A percentile compares a stretch with the other conserved stretches of the same genome.
Conservation (phyloP, 2,797 vertebrate species). For the Takifugu rubripes region DNA sequence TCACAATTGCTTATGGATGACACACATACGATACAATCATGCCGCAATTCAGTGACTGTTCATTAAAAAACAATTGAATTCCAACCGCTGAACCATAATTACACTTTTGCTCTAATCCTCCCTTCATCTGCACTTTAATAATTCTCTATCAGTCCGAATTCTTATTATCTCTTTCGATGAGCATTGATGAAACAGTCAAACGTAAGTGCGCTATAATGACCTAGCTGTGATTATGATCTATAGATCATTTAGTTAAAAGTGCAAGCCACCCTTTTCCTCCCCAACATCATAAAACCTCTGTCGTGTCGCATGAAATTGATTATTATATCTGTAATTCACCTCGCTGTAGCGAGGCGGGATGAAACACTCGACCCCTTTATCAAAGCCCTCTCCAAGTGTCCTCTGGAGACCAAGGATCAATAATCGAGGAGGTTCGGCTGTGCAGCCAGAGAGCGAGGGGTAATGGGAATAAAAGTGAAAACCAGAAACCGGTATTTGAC, state of each 20-base stretch:
- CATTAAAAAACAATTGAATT: conserved; percentile 5
- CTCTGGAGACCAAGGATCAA: conserved; percentile 52
- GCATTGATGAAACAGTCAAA: conserved; percentile 44
- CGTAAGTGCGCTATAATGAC: conserved; percentile 38
- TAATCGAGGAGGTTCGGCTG: conserved; percentile 47
- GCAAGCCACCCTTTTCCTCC: conserved; percentile 49
- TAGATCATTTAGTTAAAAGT: conserved; percentile 49
- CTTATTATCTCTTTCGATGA: conserved; percentile 49
- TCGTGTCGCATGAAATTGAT: conserved; percentile 54
- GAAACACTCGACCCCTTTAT: conserved; percentile 54
- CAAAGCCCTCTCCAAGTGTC: conserved; percentile 46
- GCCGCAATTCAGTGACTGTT: not conserved
- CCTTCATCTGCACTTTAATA: conserved; percentile 18
- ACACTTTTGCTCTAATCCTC: conserved; percentile 24
- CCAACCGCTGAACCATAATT: conserved; percentile 10
- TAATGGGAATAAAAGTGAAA: conserved; percentile 30
- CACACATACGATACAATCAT: too few relatives aligned
- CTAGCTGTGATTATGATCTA: conserved; percentile 50
- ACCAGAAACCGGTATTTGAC: conserved; percentile 12
- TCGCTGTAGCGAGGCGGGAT: conserved; percentile 20
- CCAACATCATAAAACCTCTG: conserved; percentile 34
- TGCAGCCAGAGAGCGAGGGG: conserved; percentile 22
- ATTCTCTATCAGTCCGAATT: conserved; percentile 23
- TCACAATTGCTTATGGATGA: not conserved
- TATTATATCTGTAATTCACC: conserved; percentile 66